Conservation (phyloP, 2,797 vertebrate genomes). For the Crocidura indochinensis region DNA sequence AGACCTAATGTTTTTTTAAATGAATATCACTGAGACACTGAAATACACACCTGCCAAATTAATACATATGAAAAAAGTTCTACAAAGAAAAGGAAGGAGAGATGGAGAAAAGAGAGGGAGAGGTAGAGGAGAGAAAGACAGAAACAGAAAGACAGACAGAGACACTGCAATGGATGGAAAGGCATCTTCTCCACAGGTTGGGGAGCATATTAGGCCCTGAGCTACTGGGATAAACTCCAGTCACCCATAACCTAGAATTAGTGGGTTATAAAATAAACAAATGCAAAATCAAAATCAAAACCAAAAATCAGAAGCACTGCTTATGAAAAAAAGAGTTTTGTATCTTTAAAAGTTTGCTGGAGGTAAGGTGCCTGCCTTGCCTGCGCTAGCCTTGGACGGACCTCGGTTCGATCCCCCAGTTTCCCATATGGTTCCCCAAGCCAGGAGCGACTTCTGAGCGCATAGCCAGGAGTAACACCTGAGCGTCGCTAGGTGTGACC, state of each 20-base stretch:
- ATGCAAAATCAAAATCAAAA: neutral
- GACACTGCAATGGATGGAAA: no score
- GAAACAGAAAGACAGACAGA: neutral
- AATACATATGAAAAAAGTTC: conserved; percentile 29
- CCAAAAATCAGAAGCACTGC: neutral
- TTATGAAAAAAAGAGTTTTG: neutral
- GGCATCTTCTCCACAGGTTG: neutral
- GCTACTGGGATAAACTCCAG: neutral
- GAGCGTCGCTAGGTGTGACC: no score
- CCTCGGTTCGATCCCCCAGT: no score
- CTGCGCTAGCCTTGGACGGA: no score
- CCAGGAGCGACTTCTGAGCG: no score
- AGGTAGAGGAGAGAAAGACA: no score
- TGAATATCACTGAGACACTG: conserved; percentile 18
- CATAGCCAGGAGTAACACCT: no score
- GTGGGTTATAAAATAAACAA: neutral
- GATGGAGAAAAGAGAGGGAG: no score
- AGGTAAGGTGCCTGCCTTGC: no score
- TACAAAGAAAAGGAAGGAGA: no score
- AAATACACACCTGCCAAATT: neutral
- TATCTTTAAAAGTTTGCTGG: neutral
- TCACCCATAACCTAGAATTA: neutral
- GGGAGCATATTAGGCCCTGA: neutral
- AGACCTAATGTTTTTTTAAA: neutral
- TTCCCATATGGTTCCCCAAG: no score